These are phyloP conservation scores for Xanthia togata DNA, from an alignment of 2,888 invertebrate species.

Conservation along the genomic window DNA sequence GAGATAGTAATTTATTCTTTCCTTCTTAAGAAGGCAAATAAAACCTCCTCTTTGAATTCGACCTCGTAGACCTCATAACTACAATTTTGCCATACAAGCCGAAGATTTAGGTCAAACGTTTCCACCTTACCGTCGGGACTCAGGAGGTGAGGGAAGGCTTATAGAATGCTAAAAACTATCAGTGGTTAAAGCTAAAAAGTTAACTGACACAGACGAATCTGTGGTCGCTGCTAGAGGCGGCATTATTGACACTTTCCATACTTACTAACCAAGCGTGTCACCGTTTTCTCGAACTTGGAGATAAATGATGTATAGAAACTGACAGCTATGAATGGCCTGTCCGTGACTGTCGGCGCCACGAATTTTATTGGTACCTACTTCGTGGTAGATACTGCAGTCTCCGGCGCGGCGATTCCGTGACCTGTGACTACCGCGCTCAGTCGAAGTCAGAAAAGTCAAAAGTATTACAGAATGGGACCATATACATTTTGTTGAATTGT, in stretches of 20 bases:
- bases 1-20: too few species aligned
- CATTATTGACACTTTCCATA: background rate
- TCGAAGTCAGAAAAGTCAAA: background rate
- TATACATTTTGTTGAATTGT: background rate
- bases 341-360: background rate
- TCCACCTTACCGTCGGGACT: background rate
- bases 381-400: background rate
- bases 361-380: background rate
- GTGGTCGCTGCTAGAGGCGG: background rate
- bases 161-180: background rate
- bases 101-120: background rate
- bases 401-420: background rate
- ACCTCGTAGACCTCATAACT: background rate
- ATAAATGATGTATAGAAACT: too few species aligned
- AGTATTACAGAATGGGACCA: background rate
- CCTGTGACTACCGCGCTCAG: background rate
- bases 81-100: background rate
- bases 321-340: background rate
- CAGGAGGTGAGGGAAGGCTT: background rate
- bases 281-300: background rate
- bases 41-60: background rate
- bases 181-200: background rate
- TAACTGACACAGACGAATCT: background rate
- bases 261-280: background rate
- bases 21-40: background rate